phyloP scores from a whole-genome alignment of 2,797 vertebrate species.

The Acanthurus lineatus region DNA sequence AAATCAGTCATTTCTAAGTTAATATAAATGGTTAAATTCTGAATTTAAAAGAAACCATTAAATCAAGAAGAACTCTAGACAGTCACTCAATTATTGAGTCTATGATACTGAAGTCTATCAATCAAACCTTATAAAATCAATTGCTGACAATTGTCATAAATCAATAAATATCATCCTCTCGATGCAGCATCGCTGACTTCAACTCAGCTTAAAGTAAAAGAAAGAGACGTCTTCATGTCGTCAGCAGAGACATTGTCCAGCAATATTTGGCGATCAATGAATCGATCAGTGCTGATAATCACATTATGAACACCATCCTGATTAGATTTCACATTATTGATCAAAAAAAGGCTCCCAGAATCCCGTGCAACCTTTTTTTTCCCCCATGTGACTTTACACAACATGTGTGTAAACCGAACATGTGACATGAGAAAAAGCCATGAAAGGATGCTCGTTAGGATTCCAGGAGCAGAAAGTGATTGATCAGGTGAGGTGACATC shows the following conservation, averaged over 20 bases:
- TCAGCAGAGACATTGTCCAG: constrained; percentile 72
- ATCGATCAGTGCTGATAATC: constrained; percentile 26
- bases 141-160: constrained; percentile 1
- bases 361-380: too few species aligned
- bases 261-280: constrained; percentile 59
- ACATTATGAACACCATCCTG: constrained; percentile 18
- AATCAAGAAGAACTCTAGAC: constrained; percentile 13
- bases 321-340: constrained; percentile 52
- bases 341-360: constrained; percentile 3
- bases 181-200: constrained; percentile 47
- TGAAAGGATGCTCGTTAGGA: not conserved
- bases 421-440: not conserved
- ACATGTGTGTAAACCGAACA: too few species aligned
- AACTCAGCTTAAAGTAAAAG: constrained; percentile 55
- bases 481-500: too few species aligned
- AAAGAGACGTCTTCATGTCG: not conserved
- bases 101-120: not conserved
- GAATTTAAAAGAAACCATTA: not conserved
- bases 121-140: constrained; percentile 10
- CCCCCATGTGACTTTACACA: too few species aligned
- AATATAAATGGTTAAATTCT: not conserved
- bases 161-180: constrained; percentile 49
- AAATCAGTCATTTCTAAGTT: not conserved
- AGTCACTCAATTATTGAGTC: constrained; percentile 17
- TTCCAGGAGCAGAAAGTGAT: not conserved